Evolutionary conservation across 35 echinoderm and acorn worm genomes (phyloP), one percentile per base, ranked within the genome.

Genomic region (Diadema setosum): DNA sequence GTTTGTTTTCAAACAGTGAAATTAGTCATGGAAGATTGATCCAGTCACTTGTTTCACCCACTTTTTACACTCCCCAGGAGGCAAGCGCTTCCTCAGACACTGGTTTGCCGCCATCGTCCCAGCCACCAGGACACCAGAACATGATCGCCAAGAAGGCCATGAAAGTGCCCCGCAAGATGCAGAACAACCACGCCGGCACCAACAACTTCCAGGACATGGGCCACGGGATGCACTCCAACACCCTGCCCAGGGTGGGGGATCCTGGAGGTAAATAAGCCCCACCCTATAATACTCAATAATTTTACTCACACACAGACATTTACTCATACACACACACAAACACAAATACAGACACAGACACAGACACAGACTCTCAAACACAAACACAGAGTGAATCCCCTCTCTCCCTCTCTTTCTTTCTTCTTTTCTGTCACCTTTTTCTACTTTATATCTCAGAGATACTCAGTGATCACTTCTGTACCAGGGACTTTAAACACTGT

Each of bases 11-110:
- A n/a, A n/a, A n/a, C n/a, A n/a, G n/a, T n/a, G n/a, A n/a, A n/a
- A n/a, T n/a, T n/a, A n/a, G n/a, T n/a, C n/a, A n/a, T n/a, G n/a
- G n/a, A n/a, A n/a, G n/a, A n/a, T n/a, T n/a, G n/a, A n/a, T n/a
- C n/a, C n/a, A n/a, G n/a, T n/a, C n/a, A n/a, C n/a, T n/a, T n/a
- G n/a, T n/a, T n/a, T n/a, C 49, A 55, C 21, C 5, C 0, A 16
- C 31, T 30, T 63, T 23, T 63, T 23, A n/a, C 15, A 63, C 58
- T n/a, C n/a, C n/a, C n/a, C 49, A 90, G 88, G 93, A 90, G 60
- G 70, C 89, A 12, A 95, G 87, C 61, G 88, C 58, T 31, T 87
- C 93, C 27, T 91, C 93, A 76, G 88, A 90, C 46, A 86, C 93
- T 25, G 88, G 87, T 23, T 78, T 50, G 37, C 74, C 93, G 12